Evolutionary conservation across 2,888 invertebrate species (phyloP).

Genomic region (Neoscelio sp.): DNA sequence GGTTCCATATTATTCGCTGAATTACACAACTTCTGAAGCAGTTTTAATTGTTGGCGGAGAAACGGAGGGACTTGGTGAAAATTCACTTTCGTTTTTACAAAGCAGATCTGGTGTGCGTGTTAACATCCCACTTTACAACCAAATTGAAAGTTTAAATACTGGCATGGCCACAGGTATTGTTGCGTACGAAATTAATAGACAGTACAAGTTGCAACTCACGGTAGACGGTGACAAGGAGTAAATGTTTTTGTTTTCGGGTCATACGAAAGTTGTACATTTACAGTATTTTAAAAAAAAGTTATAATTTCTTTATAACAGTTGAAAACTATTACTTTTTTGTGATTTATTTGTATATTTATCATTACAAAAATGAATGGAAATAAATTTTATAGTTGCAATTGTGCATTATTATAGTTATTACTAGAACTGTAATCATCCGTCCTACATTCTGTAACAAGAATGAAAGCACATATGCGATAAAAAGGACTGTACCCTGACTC

Average conservation of each 20-base stretch:
- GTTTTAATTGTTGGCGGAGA: slow-evolving; percentile 94
- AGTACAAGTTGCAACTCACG: slow-evolving; percentile 80
- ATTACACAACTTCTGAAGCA: slow-evolving; percentile 84
- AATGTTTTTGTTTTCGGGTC: not conserved
- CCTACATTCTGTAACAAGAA: no score
- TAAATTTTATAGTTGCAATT: no score
- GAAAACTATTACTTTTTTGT: no score
- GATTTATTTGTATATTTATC: no score
- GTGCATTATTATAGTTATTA: no score
- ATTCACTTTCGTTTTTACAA: slow-evolving; percentile 87
- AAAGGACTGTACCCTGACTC: no score
- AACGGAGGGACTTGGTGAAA: slow-evolving; percentile 92
- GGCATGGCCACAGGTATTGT: slow-evolving; percentile 93
- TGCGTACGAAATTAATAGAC: slow-evolving; percentile 92
- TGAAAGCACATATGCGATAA: no score
- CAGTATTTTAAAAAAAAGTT: no score
- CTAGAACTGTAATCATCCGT: no score
- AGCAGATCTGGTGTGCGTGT: slow-evolving; percentile 86
- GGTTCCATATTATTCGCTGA: slow-evolving; percentile 86
- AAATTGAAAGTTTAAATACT: slow-evolving; percentile 93
- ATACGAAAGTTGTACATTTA: no score
- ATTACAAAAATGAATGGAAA: no score
- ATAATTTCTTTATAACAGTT: no score
- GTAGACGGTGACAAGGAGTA: slow-evolving; percentile 8
- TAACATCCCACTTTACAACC: slow-evolving; percentile 90